A percentile compares a stretch with the other conserved stretches of the same genome.
Evolutionary conservation across 2,888 invertebrate genomes (phyloP).

Genomic region (Protonemura montana): DNA sequence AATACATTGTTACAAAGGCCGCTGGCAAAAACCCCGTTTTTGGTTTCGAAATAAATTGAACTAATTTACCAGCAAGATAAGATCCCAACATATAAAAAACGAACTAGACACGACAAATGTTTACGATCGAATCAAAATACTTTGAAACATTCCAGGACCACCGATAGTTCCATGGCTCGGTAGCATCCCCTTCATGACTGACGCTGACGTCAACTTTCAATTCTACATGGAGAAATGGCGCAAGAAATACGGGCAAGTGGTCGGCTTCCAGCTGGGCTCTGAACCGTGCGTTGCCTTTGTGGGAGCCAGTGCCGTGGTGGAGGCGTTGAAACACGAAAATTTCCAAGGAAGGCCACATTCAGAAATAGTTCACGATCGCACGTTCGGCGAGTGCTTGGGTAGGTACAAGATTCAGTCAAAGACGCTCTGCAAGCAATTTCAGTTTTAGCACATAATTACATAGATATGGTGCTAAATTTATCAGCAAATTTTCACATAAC

Average conservation of each 20-base stretch:
- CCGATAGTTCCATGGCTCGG: conserved; percentile 41
- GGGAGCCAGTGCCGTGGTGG: conserved; percentile 49
- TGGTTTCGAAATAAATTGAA: too few species aligned
- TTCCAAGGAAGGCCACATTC: conserved; percentile 50
- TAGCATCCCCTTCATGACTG: conserved; percentile 39
- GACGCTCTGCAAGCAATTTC: too few species aligned
- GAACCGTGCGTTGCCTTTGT: conserved; percentile 47
- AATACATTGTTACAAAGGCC: too few species aligned
- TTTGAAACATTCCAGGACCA: conserved; percentile 44
- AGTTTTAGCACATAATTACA: too few species aligned
- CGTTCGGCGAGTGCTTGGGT: conserved; percentile 45
- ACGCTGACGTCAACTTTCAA: conserved; percentile 29
- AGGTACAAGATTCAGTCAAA: too few species aligned
- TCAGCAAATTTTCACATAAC: too few species aligned
- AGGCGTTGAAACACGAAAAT: conserved; percentile 49
- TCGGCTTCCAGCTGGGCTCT: conserved; percentile 49
- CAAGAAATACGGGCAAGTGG: neutral
- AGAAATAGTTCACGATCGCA: conserved; percentile 23
- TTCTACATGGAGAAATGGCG: neutral
- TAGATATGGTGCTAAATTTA: too few species aligned
- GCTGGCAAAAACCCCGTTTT: too few species aligned
- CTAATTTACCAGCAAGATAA: too few species aligned
- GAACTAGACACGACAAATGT: too few species aligned
- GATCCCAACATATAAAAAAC: too few species aligned
- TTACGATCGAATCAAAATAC: too few species aligned